Evolutionary conservation across 2,888 invertebrate genomes (phyloP).

Genomic region (Pocota personata): DNA sequence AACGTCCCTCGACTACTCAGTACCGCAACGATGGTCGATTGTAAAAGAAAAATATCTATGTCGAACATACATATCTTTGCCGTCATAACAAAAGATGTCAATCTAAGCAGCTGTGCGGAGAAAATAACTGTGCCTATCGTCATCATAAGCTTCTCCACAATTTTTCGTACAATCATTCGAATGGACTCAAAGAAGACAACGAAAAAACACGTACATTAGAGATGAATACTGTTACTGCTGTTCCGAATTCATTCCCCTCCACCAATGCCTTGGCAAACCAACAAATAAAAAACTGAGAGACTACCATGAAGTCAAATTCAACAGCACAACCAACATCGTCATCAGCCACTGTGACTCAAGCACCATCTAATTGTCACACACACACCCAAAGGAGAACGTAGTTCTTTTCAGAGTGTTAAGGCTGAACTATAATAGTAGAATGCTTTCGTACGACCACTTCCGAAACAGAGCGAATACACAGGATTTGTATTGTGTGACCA

Average conservation of each 20-base stretch:
- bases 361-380: neutral
- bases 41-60: slow-evolving; percentile 25
- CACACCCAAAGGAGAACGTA: neutral
- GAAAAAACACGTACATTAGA: neutral
- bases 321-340: neutral
- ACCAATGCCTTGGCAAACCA: neutral
- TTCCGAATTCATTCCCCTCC: neutral
- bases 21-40: slow-evolving; percentile 9
- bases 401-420: slow-evolving; percentile 31
- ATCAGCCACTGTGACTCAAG: neutral
- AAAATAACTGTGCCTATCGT: neutral
- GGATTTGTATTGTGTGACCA: too few relatives aligned
- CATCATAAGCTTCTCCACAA: slow-evolving; percentile 26
- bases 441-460: too few relatives aligned
- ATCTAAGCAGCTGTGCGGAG: slow-evolving; percentile 26
- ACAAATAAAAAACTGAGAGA: neutral
- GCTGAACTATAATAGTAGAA: too few relatives aligned
- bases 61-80: slow-evolving; percentile 9
- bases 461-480: too few relatives aligned
- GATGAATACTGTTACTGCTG: neutral
- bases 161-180: too few relatives aligned
- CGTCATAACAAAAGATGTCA: slow-evolving; percentile 4
- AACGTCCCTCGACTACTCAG: neutral
- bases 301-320: too few relatives aligned
- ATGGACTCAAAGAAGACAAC: neutral